phyloP scores from a whole-genome alignment of 1,140 invertebrate genomes.

The Caenorhabditis brenneri region DNA sequence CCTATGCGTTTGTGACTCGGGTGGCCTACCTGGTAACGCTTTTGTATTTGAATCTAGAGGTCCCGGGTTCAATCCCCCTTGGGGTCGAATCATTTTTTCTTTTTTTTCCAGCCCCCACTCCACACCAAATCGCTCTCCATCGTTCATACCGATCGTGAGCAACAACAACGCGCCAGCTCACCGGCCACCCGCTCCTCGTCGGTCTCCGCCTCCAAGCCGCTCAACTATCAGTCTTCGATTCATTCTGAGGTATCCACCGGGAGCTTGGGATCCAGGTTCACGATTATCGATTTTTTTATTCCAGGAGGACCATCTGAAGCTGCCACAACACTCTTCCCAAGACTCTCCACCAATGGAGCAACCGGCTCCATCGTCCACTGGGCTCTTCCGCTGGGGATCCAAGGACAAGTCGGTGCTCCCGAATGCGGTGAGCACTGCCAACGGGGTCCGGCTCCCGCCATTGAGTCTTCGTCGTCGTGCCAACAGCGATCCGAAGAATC shows the following conservation, averaged over 20 bases:
- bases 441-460: neutral
- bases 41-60: no score
- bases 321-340: neutral
- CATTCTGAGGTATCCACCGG: neutral
- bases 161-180: no score
- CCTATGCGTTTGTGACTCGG: no score
- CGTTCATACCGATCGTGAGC: neutral
- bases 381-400: conserved; percentile 3
- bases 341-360: neutral
- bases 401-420: neutral
- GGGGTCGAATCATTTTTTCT: neutral
- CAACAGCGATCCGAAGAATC: neutral
- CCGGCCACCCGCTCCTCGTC: neutral
- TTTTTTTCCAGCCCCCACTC: neutral
- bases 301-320: neutral
- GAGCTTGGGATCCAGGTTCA: neutral
- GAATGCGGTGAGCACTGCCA: neutral
- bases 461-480: conserved; percentile 6
- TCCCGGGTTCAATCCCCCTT: no score
- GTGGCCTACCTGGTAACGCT: no score
- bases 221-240: neutral
- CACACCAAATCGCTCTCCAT: neutral
- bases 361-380: neutral
- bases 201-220: neutral
- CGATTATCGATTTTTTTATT: neutral